Conservation (phyloP, 2,797 vertebrate species). For the Garrulus glandarius region DNA sequence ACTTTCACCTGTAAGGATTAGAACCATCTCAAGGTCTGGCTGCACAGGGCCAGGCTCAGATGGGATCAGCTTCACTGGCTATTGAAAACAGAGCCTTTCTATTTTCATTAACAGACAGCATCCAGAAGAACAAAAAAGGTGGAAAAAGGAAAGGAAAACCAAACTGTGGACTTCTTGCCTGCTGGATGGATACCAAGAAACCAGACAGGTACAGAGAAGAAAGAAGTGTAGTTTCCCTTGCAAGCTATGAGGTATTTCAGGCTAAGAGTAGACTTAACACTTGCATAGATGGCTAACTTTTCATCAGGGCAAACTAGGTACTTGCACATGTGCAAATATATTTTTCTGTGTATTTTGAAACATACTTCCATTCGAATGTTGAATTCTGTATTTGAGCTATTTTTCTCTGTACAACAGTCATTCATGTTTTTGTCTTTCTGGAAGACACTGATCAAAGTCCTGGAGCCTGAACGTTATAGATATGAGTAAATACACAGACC, state of each 20-base stretch:
- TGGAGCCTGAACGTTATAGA: not conserved
- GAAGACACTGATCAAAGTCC: not conserved
- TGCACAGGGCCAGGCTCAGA: accelerated
- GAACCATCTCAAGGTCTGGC: not conserved
- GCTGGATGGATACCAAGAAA: not conserved
- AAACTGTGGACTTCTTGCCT: not conserved
- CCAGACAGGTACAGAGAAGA: not conserved
- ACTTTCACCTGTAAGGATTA: not conserved
- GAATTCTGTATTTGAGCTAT: not conserved
- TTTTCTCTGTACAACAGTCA: not conserved
- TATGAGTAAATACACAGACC: not conserved
- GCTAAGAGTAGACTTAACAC: not conserved
- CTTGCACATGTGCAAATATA: not conserved
- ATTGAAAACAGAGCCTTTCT: not conserved
- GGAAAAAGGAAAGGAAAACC: not conserved
- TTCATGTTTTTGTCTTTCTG: not conserved
- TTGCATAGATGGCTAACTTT: not conserved
- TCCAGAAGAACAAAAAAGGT: not conserved
- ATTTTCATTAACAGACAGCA: not conserved
- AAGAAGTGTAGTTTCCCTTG: not conserved
- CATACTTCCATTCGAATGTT: not conserved
- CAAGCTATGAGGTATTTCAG: not conserved
- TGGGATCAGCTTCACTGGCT: not conserved
- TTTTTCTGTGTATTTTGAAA: not conserved
- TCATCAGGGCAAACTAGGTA: not conserved